phyloP scores from a whole-genome alignment of 2,113 vertebrate species.

The Syngnathus floridae region DNA sequence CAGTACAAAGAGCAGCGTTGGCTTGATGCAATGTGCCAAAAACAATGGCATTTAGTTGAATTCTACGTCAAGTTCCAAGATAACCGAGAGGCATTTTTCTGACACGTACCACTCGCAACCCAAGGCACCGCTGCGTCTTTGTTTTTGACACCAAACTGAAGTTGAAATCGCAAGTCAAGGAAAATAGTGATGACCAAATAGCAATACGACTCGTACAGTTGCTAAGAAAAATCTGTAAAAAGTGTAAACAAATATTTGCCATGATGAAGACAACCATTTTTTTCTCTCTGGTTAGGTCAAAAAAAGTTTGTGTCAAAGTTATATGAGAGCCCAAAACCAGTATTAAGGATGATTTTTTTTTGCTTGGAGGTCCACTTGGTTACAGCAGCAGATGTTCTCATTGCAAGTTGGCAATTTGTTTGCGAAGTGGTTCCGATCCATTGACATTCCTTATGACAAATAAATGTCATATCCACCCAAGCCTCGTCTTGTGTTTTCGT shows the following conservation, averaged over 20 bases:
- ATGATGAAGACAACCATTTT: neutral
- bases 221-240: neutral
- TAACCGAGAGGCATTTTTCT: too few species aligned
- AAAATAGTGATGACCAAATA: neutral
- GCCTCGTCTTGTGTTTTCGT: neutral
- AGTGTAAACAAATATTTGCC: neutral
- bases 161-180: neutral
- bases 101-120: neutral
- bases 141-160: neutral
- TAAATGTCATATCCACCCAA: constrained; percentile 13
- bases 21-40: too few species aligned
- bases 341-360: neutral
- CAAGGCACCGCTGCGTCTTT: neutral
- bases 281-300: neutral
- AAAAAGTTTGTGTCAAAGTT: neutral
- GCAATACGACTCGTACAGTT: neutral
- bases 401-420: neutral
- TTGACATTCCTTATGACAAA: constrained; percentile 40
- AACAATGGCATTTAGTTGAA: too few species aligned
- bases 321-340: neutral
- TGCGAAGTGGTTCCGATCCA: neutral
- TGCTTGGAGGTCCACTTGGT: neutral
- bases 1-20: too few species aligned
- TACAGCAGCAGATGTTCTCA: neutral
- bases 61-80: too few species aligned